Percentiles rank a stretch among this genome's conserved stretches.
Evolutionary conservation across 2,888 invertebrate genomes (phyloP).

Genomic region (Drosophila helvetica): DNA sequence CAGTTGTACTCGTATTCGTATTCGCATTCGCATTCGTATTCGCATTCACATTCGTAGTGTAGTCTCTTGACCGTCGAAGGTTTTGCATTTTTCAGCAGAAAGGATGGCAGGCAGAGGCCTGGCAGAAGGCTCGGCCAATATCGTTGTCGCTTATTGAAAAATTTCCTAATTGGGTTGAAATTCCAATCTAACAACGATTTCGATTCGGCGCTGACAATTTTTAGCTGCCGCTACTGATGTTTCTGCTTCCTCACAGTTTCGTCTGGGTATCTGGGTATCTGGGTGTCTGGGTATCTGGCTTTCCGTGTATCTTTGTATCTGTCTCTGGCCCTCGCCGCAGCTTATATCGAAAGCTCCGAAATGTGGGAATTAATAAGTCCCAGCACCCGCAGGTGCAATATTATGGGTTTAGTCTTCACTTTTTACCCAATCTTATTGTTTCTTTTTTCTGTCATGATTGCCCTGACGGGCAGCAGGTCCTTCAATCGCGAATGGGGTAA

Average conservation of each 20-base stretch:
- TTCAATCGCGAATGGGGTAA: neutral
- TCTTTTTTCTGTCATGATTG: neutral
- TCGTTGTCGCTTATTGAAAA: conserved; percentile 52
- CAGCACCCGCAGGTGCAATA: conserved; percentile 41
- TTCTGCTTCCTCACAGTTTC: conserved; percentile 12
- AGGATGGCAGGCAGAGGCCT: conserved; percentile 29
- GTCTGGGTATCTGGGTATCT: conserved; percentile 4
- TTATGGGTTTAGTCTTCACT: neutral
- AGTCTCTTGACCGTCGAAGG: conserved; percentile 31
- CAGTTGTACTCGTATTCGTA: neutral
- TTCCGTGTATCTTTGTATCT: neutral
- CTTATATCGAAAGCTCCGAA: conserved; percentile 51
- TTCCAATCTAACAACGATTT: conserved; percentile 81
- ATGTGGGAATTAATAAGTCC: conserved; percentile 49
- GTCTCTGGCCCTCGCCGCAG: conserved; percentile 2
- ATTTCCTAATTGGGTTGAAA: conserved; percentile 82
- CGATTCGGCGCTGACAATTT: conserved; percentile 55
- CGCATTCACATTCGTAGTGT: neutral
- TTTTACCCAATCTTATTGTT: neutral
- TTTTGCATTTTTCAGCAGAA: conserved; percentile 69
- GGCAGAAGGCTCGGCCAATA: conserved; percentile 26
- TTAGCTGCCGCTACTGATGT: conserved; percentile 39
- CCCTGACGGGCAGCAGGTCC: neutral
- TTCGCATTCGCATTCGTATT: neutral
- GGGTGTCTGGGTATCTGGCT: conserved; percentile 5